These are phyloP conservation scores for Zonitis immaculata DNA, from an alignment of 2,888 invertebrate genomes.

Conservation along the genomic window DNA sequence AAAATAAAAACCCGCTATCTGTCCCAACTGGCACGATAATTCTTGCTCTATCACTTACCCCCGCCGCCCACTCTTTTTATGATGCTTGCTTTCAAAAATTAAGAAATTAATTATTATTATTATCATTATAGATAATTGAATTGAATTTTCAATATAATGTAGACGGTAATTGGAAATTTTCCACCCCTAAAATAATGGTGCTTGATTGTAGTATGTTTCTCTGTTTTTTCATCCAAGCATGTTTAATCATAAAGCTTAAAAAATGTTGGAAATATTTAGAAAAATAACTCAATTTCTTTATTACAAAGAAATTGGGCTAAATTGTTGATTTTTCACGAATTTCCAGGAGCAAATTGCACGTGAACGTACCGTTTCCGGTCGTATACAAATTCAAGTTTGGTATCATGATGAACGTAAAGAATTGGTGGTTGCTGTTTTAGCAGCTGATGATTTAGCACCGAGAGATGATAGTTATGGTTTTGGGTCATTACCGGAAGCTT, in stretches of 20 bases:
- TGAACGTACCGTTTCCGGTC: slow-evolving; percentile 70
- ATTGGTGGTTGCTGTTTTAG: slow-evolving; percentile 78
- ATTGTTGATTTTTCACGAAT: no score
- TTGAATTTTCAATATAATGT: background rate
- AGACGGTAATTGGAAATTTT: background rate
- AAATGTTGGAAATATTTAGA: no score
- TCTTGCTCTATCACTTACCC: slow-evolving; percentile 37
- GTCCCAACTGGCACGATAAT: slow-evolving; percentile 57
- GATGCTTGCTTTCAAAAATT: slow-evolving; percentile 17
- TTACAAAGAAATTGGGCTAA: background rate
- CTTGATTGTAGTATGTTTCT: no score
- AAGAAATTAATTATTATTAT: no score
- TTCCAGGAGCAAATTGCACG: slow-evolving; percentile 67
- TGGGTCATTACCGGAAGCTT: slow-evolving; percentile 76
- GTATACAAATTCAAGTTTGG: slow-evolving; percentile 85
- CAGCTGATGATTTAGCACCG: slow-evolving; percentile 76
- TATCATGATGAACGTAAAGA: slow-evolving; percentile 80
- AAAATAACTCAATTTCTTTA: no score
- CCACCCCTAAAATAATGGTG: background rate
- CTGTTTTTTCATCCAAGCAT: background rate
- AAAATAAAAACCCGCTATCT: slow-evolving; percentile 38
- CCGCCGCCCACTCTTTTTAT: slow-evolving; percentile 28
- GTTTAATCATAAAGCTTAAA: no score
- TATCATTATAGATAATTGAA: no score
- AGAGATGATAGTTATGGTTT: slow-evolving; percentile 74